Evolutionary conservation across 1,140 invertebrate genomes (phyloP).

Genomic region (Popillia japonica): DNA sequence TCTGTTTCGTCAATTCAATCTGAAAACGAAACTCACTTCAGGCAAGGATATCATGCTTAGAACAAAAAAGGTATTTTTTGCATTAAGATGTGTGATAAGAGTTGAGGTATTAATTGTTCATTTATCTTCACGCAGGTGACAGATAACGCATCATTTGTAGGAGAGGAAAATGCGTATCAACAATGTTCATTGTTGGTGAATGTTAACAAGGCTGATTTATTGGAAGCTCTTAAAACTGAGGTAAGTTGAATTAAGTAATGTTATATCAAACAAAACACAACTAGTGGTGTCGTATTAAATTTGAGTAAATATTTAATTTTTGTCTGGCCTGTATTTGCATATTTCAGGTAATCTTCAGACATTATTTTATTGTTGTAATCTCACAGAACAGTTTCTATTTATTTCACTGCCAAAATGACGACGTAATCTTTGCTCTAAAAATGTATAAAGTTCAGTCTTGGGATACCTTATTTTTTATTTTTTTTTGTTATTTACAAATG

Average conservation of each 20-base stretch:
- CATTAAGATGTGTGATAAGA: too few species aligned
- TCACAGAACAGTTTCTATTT: background rate
- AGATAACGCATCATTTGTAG: conserved; percentile 91
- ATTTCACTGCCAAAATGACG: background rate
- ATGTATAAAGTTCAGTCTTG: background rate
- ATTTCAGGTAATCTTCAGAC: background rate
- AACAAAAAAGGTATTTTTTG: conserved; percentile 86
- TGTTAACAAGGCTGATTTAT: conserved; percentile 78
- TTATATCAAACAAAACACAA: background rate
- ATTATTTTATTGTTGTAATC: background rate
- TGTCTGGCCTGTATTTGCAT: background rate
- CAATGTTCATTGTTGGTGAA: conserved; percentile 92
- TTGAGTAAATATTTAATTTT: background rate
- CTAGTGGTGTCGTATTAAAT: background rate
- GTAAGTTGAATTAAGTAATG: conserved; percentile 61
- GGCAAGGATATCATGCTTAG: conserved; percentile 86
- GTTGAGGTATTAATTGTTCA: background rate
- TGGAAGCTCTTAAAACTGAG: conserved; percentile 72
- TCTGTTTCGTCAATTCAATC: conserved; percentile 78
- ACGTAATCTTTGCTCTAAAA: background rate
- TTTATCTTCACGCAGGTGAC: conserved; percentile 71
- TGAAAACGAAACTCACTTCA: conserved; percentile 77
- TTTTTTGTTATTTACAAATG: background rate
- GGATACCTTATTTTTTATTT: background rate
- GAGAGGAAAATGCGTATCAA: conserved; percentile 86